Evolutionary conservation across 2,113 vertebrate species (phyloP).

Genomic region (Indicator maculatus): DNA sequence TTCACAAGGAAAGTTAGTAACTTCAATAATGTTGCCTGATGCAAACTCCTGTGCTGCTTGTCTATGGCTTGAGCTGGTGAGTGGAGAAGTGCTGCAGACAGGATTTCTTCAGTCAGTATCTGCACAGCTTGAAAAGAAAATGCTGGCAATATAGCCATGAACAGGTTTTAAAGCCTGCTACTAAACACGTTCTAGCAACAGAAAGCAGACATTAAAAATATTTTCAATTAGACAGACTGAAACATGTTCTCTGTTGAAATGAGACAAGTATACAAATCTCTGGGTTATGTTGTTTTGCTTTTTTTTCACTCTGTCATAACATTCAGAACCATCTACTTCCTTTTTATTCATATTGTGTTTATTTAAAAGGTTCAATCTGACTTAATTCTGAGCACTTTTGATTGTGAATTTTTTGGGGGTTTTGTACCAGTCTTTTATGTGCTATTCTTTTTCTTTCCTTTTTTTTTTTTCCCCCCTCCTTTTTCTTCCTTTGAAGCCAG

Average conservation of each 20-base stretch:
- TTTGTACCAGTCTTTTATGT: slow-evolving; percentile 32
- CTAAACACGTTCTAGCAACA: background rate
- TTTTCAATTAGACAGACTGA: slow-evolving; percentile 17
- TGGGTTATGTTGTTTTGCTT: background rate
- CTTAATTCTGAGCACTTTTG: slow-evolving; percentile 55
- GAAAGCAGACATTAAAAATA: slow-evolving; percentile 25
- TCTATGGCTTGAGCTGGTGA: rapidly evolving
- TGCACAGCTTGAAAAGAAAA: background rate
- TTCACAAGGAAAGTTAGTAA: background rate
- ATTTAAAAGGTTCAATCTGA: slow-evolving; percentile 57
- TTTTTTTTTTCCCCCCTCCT: background rate
- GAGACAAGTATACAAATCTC: slow-evolving; percentile 1
- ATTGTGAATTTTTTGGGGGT: background rate
- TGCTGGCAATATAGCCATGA: rapidly evolving
- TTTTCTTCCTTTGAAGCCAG: background rate
- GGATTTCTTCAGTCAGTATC: background rate
- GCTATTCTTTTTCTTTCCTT: background rate
- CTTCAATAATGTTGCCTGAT: background rate
- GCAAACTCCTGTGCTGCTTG: background rate
- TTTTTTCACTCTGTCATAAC: background rate
- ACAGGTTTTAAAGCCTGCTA: background rate
- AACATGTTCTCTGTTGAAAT: slow-evolving; percentile 20
- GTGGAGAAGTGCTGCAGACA: background rate
- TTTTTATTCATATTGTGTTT: slow-evolving; percentile 46
- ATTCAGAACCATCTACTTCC: background rate